Evolutionary conservation across 2,888 invertebrate genomes (phyloP).

Genomic region (Pachycephus smyrnensis): DNA sequence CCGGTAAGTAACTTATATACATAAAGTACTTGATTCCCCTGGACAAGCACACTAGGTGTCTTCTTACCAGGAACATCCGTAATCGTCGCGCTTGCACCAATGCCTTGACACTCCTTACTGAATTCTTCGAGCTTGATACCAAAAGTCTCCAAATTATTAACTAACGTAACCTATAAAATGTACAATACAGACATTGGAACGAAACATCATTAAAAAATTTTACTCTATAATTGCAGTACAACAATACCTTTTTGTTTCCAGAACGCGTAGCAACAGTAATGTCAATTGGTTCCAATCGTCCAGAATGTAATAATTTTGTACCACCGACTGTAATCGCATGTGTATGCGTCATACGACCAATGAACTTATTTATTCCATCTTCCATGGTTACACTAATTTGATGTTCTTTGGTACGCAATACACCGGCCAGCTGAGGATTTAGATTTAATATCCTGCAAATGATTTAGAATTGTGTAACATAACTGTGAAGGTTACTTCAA

Average conservation of each 20-base stretch:
- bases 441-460: constrained; percentile 70
- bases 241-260: constrained; percentile 85
- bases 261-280: constrained; percentile 83
- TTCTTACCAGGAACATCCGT: constrained; percentile 80
- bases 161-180: constrained; percentile 79
- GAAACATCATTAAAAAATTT: constrained; percentile 16
- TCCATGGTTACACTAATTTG: constrained; percentile 76
- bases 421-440: constrained; percentile 67
- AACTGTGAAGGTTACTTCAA: neutral
- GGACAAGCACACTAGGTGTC: constrained; percentile 83
- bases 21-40: constrained; percentile 87
- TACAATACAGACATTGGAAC: neutral
- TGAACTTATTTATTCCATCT: constrained; percentile 75
- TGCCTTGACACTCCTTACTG: constrained; percentile 86
- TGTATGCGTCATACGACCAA: constrained; percentile 78
- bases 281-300: constrained; percentile 81
- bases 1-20: constrained; percentile 70
- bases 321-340: constrained; percentile 74
- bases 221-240: constrained; percentile 1
- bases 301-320: constrained; percentile 71
- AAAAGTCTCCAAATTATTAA: constrained; percentile 89
- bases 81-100: constrained; percentile 89
- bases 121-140: constrained; percentile 85
- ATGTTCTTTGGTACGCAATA: constrained; percentile 67
- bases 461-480: neutral